A percentile compares a stretch with the other conserved stretches of the same genome.
Conservation (phyloP, 2,113 vertebrate species). For the Nettapus auritus region DNA sequence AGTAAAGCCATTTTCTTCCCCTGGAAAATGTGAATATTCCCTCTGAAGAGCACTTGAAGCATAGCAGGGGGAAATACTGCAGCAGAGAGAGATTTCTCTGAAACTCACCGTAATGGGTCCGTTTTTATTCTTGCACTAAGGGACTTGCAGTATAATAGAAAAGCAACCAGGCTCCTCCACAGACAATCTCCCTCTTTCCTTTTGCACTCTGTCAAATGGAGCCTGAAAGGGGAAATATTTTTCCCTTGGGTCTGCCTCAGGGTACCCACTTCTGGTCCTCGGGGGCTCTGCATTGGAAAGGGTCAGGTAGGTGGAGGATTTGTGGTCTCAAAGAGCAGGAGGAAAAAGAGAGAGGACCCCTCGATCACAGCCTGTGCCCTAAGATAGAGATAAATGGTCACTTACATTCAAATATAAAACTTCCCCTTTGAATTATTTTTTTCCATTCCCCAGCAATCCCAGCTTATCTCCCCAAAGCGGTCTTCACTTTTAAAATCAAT, state of each 20-base stretch:
- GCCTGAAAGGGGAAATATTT: background rate
- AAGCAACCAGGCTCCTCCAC: background rate
- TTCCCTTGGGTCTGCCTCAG: background rate
- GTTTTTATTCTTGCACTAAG: background rate
- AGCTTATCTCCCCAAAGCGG: background rate
- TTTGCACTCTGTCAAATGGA: background rate
- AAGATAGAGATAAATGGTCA: background rate
- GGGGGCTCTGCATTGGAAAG: background rate
- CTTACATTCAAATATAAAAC: slow-evolving; percentile 23
- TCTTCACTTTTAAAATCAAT: slow-evolving; percentile 61
- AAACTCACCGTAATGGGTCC: slow-evolving; percentile 18
- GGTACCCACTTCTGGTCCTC: background rate
- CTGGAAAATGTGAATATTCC: slow-evolving; percentile 29
- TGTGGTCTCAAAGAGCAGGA: background rate
- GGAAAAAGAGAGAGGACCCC: background rate
- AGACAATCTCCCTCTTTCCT: background rate
- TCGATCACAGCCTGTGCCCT: background rate
- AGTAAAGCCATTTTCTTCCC: slow-evolving; percentile 17
- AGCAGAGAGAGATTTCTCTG: background rate
- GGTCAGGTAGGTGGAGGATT: rapidly evolving
- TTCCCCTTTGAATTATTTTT: slow-evolving; percentile 35
- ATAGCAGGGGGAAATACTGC: background rate
- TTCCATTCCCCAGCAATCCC: slow-evolving; percentile 36
- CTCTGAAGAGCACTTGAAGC: slow-evolving; percentile 49
- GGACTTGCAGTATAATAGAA: slow-evolving; percentile 4